Conservation (phyloP, 2,113 vertebrate species). For the Menura novaehollandiae region DNA sequence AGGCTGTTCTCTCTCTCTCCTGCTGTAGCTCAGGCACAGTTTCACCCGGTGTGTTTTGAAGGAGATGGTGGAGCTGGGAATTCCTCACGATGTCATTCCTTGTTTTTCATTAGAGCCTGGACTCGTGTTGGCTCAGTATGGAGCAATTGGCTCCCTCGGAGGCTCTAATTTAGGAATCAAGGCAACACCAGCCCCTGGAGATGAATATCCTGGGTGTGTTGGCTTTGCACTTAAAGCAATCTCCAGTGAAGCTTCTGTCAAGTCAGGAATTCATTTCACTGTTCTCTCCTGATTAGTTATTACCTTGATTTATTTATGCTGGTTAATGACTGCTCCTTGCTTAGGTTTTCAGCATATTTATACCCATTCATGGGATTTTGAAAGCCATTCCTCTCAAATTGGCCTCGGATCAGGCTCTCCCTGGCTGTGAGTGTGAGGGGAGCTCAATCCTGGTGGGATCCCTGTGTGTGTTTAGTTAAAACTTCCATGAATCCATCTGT, state of each 20-base stretch:
- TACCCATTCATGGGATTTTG: fast-evolving
- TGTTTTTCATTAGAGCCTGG: neutral
- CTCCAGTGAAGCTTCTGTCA: neutral
- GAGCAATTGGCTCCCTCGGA: neutral
- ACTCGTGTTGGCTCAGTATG: neutral
- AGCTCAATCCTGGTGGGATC: neutral
- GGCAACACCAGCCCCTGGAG: neutral
- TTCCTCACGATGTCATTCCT: neutral
- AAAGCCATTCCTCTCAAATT: neutral
- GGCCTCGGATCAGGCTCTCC: neutral
- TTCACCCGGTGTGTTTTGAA: neutral
- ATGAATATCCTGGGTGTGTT: neutral
- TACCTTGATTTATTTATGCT: neutral
- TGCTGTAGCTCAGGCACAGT: slow-evolving; percentile 19
- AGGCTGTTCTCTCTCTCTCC: neutral
- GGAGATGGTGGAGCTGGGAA: neutral
- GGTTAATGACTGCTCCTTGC: neutral
- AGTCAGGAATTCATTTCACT: neutral
- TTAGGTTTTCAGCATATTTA: neutral
- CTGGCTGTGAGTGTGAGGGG: neutral
- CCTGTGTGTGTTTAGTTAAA: too few species aligned
- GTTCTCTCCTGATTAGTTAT: neutral
- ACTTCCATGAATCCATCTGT: neutral
- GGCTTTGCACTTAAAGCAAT: neutral
- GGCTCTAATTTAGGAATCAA: neutral